Percentiles rank a stretch among this genome's conserved stretches.
phyloP scores from a whole-genome alignment of 1,140 invertebrate species.

The Drosophila melanogaster region DNA sequence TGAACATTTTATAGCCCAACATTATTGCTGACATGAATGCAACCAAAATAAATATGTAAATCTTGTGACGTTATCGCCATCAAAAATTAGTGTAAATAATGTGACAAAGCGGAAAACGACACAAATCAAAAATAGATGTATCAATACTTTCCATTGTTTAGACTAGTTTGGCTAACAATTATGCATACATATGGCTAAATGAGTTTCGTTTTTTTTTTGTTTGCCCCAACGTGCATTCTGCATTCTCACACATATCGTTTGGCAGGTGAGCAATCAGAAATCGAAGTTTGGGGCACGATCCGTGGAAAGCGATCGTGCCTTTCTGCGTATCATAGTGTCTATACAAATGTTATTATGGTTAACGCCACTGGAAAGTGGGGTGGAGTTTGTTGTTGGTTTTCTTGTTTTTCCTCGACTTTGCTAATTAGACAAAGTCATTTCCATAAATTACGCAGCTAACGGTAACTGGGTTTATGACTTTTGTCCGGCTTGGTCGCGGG shows the following conservation, averaged over 20 bases:
- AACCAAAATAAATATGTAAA: constrained; percentile 18
- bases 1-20: neutral
- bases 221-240: constrained; percentile 3
- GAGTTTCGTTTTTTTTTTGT: neutral
- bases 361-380: neutral
- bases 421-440: constrained; percentile 79
- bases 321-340: constrained; percentile 39
- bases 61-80: constrained; percentile 11
- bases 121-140: constrained; percentile 32
- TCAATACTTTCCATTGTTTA: constrained; percentile 43
- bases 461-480: constrained; percentile 75
- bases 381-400: constrained; percentile 13
- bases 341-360: constrained; percentile 26
- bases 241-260: constrained; percentile 36
- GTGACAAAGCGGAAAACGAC: constrained; percentile 44
- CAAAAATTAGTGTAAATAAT: constrained; percentile 38
- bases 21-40: constrained; percentile 9
- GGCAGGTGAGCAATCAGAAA: constrained; percentile 41
- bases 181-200: constrained; percentile 8
- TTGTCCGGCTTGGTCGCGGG: constrained; percentile 52
- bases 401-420: constrained; percentile 41
- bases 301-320: constrained; percentile 36
- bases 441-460: constrained; percentile 81
- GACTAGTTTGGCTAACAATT: constrained; percentile 26
- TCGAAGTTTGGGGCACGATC: constrained; percentile 34